Evolutionary conservation across 2,113 vertebrate species (phyloP), one percentile per base, ranked within the genome.

Genomic region (Pogonocichla stellata): DNA sequence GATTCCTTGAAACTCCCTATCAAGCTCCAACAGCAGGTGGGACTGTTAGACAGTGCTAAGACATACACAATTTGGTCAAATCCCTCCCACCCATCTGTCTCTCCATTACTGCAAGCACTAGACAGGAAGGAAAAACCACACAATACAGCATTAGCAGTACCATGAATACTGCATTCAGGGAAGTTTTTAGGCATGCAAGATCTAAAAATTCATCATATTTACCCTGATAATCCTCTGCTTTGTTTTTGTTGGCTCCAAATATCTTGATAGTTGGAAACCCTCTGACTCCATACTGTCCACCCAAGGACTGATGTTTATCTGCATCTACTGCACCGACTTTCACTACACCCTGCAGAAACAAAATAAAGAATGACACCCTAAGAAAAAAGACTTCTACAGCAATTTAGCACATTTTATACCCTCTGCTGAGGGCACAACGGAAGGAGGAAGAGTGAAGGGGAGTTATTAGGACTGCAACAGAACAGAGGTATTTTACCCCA

Each of bases 181-280:
- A 78, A 45, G 13, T 8, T 87, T 73, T 70, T 10, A 85, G n/a
- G 22, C 25, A 40, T 16, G 57, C 25, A 80, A 86, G 18, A 77
- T 5, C 1, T 18, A 5, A 89, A 92, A 90, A 14, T 65, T 17
- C 23, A 88, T 33, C 75, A 75, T 34, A 83, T 84, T 97, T 98
- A 99, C 99, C 99, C 97, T 99, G 99, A 95, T 99, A 99, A 51
- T 99, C 99, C 71, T 99, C 99, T 10, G 99, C 98, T 95, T 98
- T 99, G 95, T 99, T 98, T 97, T 99, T 99, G 93, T 99, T 99
- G 75, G 98, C 97, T 23, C 99, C 99, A 97, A 99, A 99, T 96
- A 99, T 95, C 97, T 99, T 99, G 98, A 99, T 99, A 80, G 99
- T 99, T 36, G 99, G 99, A 97, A 99, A 99, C 2, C 99, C 99